phyloP scores from a whole-genome alignment of 2,888 invertebrate species.

The Sepioteuthis lessoniana region DNA sequence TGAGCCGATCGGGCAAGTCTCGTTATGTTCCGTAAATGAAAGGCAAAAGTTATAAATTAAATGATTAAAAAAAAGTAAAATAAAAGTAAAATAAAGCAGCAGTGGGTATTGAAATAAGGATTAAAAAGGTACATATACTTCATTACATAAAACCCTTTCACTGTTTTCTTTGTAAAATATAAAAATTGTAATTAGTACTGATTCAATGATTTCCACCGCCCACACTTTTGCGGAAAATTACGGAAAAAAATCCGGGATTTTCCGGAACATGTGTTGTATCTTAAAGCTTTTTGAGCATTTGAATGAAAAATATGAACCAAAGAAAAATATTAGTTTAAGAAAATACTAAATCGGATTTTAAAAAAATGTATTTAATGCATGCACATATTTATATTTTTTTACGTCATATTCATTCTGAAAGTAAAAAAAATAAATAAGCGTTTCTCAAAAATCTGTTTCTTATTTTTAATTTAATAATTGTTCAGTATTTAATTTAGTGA shows the following conservation, averaged over 20 bases:
- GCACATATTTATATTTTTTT: not conserved
- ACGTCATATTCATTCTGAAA: not conserved
- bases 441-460: not conserved
- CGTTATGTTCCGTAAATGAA: not conserved
- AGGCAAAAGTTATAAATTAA: not conserved
- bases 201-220: not conserved
- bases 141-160: not conserved
- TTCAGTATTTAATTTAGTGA: not conserved
- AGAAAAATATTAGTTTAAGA: not conserved
- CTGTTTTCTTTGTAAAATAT: not conserved
- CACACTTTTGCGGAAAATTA: not conserved
- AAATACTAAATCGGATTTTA: not conserved
- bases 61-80: not conserved
- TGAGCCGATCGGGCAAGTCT: not conserved
- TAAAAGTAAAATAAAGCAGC: not conserved
- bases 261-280: conserved; percentile 4
- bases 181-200: no score
- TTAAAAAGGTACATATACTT: not conserved
- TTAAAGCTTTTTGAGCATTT: not conserved
- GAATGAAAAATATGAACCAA: not conserved
- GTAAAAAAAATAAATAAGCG: not conserved
- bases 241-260: not conserved
- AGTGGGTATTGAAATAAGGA: no score
- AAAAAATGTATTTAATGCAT: not conserved
- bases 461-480: not conserved